Base-by-base conservation (phyloP, 2,113 vertebrate genomes). In the Calonectris borealis region DNA sequence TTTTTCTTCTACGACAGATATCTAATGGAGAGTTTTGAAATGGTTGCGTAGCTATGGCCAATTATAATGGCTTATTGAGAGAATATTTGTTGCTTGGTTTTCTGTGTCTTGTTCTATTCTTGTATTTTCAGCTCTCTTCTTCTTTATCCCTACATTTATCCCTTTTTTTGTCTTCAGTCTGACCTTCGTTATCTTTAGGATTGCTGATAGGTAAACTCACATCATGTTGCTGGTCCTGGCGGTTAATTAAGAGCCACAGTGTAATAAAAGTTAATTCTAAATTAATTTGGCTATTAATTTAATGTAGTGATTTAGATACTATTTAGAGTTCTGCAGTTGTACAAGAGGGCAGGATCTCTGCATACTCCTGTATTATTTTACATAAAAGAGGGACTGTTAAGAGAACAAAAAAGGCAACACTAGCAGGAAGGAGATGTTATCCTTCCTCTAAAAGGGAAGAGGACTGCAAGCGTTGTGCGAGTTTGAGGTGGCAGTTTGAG, bases 261-360 rank as follows among this genome's bases (percentile, higher is more conserved):
- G 22, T 77, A 88, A 77, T 76, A 90, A 80, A 77, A 80, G 49
- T 58, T 38, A 61, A 81, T 62, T 78, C 25, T 66, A 52, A 85
- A 96, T 94, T 79, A 91, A 94, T 87, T 87, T 69, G 25, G 72
- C 29, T 58, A 83, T 65, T 73, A 31, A 93, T 76, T 86, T 34
- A 40, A 86, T 49, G 42, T 9, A 16, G 25, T 48, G 38, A 79
- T 83, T 92, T 76, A 48, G 52, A 62, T 65, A 49, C 48, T 83
- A 24, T n/a, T 72, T 71, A 54, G 58, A 69, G 6, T 21, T 49
- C 54, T 83, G 11, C 0, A 75, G 42, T 58, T 46, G 32, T 3
- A 40, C 20, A 57, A 42, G 10, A 54, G 20, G 36, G 44, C 4
- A 13, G 57, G 49, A 79, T 65, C 52, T 51, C 70, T 76, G 71